These are phyloP conservation scores for Lasioglossum albipes DNA, from an alignment of 1,140 invertebrate species.

Conservation along the genomic window DNA sequence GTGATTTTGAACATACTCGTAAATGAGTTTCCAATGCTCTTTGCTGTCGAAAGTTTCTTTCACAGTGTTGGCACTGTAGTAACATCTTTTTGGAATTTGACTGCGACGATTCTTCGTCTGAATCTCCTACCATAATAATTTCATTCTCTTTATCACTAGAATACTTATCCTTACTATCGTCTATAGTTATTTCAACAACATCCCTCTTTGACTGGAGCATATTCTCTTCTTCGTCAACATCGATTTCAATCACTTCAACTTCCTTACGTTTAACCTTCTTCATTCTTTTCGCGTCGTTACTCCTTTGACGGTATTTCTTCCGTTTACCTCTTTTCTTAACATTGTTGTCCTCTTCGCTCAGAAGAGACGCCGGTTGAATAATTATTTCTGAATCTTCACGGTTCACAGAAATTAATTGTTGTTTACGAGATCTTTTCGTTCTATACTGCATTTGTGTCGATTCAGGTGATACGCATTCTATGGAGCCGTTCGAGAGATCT, in stretches of 20 bases:
- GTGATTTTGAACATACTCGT: constrained; percentile 70
- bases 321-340: constrained; percentile 66
- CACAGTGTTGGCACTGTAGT: constrained; percentile 66
- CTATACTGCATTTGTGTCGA: constrained; percentile 50
- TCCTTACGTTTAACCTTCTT: constrained; percentile 63
- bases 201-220: constrained; percentile 41
- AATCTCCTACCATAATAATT: constrained; percentile 77
- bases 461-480: constrained; percentile 17
- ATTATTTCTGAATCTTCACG: constrained; percentile 78
- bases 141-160: constrained; percentile 79
- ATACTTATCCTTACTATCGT: constrained; percentile 75
- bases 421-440: constrained; percentile 76
- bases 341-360: constrained; percentile 69
- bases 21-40: constrained; percentile 71
- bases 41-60: constrained; percentile 67
- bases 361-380: constrained; percentile 73
- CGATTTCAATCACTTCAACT: constrained; percentile 77
- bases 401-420: constrained; percentile 76
- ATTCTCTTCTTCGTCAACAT: constrained; percentile 72
- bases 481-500: constrained; percentile 33
- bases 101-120: constrained; percentile 57
- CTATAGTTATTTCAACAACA: constrained; percentile 73
- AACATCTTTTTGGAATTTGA: constrained; percentile 50
- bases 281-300: constrained; percentile 56
- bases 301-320: constrained; percentile 65